These are phyloP conservation scores for Dasysyrphus albostriatus DNA, from an alignment of 2,888 invertebrate genomes.

Conservation along the genomic window DNA sequence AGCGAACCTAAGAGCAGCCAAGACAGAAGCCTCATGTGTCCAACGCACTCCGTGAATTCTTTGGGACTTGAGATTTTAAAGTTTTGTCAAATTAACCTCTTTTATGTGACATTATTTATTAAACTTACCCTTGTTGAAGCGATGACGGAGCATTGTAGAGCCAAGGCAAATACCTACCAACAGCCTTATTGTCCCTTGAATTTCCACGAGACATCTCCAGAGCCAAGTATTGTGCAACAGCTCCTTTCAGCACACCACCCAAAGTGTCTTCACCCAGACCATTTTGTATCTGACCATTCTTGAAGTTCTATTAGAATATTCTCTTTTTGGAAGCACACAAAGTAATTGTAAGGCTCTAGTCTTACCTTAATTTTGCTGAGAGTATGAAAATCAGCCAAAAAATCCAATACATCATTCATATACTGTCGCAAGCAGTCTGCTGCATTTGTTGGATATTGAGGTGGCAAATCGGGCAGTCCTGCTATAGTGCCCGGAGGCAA, in stretches of 20 bases:
- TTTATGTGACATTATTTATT: not conserved
- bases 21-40: constrained; percentile 96
- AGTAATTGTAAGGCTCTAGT: not conserved
- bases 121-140: constrained; percentile 90
- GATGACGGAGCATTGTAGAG: constrained; percentile 92
- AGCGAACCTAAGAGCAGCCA: constrained; percentile 99
- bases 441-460: constrained; percentile 90
- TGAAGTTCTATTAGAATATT: constrained; percentile 79
- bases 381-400: constrained; percentile 97
- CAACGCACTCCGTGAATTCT: constrained; percentile 97
- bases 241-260: constrained; percentile 98
- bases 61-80: constrained; percentile 88
- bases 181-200: constrained; percentile 91
- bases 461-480: constrained; percentile 84
- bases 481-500: constrained; percentile 90
- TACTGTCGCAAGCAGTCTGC: constrained; percentile 97
- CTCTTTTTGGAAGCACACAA: constrained; percentile 22
- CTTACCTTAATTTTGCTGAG: constrained; percentile 97
- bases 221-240: constrained; percentile 96
- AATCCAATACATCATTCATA: constrained; percentile 96
- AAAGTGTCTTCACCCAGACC: constrained; percentile 97
- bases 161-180: constrained; percentile 95
- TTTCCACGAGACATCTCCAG: constrained; percentile 96
- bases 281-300: constrained; percentile 87
- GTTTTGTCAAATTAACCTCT: not conserved